phyloP scores from a whole-genome alignment of 2,888 invertebrate species.

The Aphrophora alni region DNA sequence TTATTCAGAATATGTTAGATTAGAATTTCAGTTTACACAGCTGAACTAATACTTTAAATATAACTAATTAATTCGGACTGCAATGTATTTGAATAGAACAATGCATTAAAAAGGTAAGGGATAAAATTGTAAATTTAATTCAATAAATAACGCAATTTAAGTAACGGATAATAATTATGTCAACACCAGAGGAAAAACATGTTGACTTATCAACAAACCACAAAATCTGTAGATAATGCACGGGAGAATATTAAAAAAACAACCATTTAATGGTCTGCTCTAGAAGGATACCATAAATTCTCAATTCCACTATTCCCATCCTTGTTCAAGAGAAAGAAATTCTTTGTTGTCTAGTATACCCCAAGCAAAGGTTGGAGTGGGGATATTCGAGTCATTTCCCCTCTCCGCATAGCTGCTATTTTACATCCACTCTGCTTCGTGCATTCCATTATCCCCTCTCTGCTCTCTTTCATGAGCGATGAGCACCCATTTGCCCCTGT shows the following conservation, averaged over 20 bases:
- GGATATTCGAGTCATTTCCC: neutral
- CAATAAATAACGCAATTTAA: too few species aligned
- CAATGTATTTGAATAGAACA: too few species aligned
- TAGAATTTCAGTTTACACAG: too few species aligned
- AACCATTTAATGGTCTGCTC: neutral
- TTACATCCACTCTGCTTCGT: neutral
- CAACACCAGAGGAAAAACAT: too few species aligned
- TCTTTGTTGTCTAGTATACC: neutral
- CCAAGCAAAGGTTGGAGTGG: neutral
- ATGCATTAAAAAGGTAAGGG: too few species aligned
- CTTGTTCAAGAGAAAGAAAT: neutral
- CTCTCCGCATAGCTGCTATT: neutral
- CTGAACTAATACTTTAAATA: too few species aligned
- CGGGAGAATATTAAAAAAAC: neutral
- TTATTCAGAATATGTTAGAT: too few species aligned
- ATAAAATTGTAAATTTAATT: too few species aligned
- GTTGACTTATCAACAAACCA: neutral
- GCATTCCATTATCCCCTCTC: conserved; percentile 3
- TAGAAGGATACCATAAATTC: neutral
- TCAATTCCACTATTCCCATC: neutral
- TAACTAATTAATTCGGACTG: too few species aligned
- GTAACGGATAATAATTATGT: too few species aligned
- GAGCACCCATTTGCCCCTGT: neutral
- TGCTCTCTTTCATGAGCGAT: neutral
- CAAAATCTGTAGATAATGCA: neutral